Base-by-base conservation (phyloP, 2,888 invertebrate genomes). In the Agonum fuliginosum region DNA sequence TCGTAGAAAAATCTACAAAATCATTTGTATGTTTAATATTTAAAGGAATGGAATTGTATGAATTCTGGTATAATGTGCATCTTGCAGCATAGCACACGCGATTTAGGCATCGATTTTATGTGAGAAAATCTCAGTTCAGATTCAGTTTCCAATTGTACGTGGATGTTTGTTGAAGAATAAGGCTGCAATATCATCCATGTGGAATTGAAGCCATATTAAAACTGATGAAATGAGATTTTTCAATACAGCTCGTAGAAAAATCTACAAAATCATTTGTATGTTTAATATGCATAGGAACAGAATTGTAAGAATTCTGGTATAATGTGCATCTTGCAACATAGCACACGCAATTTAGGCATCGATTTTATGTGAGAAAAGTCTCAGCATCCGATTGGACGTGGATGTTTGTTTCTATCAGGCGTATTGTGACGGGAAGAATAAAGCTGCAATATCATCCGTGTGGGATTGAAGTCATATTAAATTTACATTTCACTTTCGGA, bases 401-500 rank as follows among this genome's bases (percentile, higher is more conserved):
- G 24, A 54, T 54, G 54, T 54, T 54, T 54, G 54, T 54, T 54
- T 54, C 22, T 22, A 22, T 22, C 20, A 22, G 24, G 24, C 54
- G 24, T 54, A 54, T 54, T 54, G 54, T 54, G 54, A 54, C 54
- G 54, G 24, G 54, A n/a, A 54, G 20, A 22, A 54, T 22, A 54
- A 24, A 22, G 54, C 54, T 24, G n/a, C 24, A 24, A 24, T 54
- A 54, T 54, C 54, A 54, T 54, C 54, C 54, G 19, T n/a, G 54
- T 24, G 54, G 54, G 54, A 54, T 54, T 54, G 54, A 54, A 54
- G 22, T 54, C 54, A 54, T 54, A 54, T 54, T 54, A 54, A 54
- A 54, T 54, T 54, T 54, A 54, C 54, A 54, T 54, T 54, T 22
- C 54, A 54, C 54, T 24, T 54, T 54, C 12, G n/a, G 54, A 54